Percentiles rank a stretch among this genome's conserved stretches.
Evolutionary conservation across 2,113 vertebrate genomes (phyloP).

Genomic region (Nesogale talazaci): DNA sequence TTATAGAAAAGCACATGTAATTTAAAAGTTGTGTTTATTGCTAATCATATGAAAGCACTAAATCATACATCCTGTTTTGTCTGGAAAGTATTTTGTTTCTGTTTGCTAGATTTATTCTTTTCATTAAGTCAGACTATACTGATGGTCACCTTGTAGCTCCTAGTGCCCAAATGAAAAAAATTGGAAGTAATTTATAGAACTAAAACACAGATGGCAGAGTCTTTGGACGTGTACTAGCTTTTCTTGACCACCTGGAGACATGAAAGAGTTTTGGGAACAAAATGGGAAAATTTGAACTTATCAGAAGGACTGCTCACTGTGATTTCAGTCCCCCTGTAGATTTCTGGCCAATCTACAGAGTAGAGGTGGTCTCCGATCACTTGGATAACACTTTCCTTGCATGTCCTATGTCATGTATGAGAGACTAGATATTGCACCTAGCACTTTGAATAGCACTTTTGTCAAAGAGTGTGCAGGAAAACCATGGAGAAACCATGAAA

Average conservation of each 20-base stretch:
- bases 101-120: too few relatives aligned
- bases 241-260: neutral
- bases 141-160: neutral
- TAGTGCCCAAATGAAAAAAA: neutral
- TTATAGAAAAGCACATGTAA: too few relatives aligned
- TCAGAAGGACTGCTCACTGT: neutral
- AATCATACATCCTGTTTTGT: too few relatives aligned
- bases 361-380: neutral
- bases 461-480: neutral
- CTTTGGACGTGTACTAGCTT: neutral
- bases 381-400: constrained; percentile 31
- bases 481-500: neutral
- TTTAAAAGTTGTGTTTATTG: too few relatives aligned
- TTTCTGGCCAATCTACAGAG: constrained; percentile 16
- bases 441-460: neutral
- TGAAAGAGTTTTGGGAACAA: neutral
- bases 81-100: too few relatives aligned
- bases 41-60: too few relatives aligned
- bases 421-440: neutral
- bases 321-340: neutral
- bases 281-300: neutral
- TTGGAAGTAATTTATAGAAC: neutral
- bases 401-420: neutral
- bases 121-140: neutral
- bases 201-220: neutral